Base-by-base conservation (phyloP, 2,888 invertebrate species). In the Seira ritae region DNA sequence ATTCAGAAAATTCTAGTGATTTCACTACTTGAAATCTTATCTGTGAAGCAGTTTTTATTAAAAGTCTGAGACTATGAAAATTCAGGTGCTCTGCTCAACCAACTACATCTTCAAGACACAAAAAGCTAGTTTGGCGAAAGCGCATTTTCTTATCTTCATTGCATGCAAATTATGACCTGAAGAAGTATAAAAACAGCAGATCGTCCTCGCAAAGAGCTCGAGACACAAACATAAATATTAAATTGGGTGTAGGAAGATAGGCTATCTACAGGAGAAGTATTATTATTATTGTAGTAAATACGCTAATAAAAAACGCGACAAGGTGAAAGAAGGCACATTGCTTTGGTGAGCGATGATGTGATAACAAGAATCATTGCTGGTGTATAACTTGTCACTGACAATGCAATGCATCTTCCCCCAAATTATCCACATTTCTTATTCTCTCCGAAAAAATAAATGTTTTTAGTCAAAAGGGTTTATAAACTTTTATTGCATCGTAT, bases 301-400 rank as follows among this genome's bases (percentile, higher is more conserved):
- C 22, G 68, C 46, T 23, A 76, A 67, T 69, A 69, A 77, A 77
- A 60, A 69, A 42, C 6, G 42, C 42, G 42, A 42, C 42, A 42
- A 42, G 42, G 42, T 42, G 42, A 12, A 42, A 42, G 42, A 42
- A 42, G 12, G 42, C 6, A 42, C 6, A 42, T 8, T 42, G n/a
- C n/a, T n/a, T n/a, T n/a, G n/a, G n/a, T n/a, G n/a, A n/a, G n/a
- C n/a, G n/a, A n/a, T n/a, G n/a, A n/a, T n/a, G 66, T 65, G 78
- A 79, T 79, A 72, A 55, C 55, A 72, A 67, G 72, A 78, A 78
- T 60, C 60, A 60, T 71, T 71, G 50, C 55, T 17, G n/a, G n/a
- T n/a, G 3, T 60, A n/a, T 60, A 60, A 60, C n/a, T n/a, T 60
- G 60, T 17, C 60, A 60, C n/a, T 15, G 8, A 60, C 4, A 60